Conservation (phyloP, 1,140 invertebrate genomes). For the Drosophila albomicans region DNA sequence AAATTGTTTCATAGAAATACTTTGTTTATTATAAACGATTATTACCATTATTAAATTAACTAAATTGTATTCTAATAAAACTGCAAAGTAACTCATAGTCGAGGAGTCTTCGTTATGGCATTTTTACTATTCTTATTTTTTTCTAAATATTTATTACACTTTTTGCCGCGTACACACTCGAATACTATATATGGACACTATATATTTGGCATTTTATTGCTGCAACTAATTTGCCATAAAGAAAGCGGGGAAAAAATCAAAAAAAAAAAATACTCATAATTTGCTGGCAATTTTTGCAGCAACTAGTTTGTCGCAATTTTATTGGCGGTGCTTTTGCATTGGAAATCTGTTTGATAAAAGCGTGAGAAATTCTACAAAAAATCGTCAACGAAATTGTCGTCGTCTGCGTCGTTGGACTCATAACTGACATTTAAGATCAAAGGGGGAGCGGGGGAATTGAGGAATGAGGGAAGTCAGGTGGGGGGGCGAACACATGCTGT, state of each 20-base stretch:
- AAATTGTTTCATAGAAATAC: too few species aligned
- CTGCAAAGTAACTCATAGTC: too few species aligned
- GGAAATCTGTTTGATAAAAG: conserved; percentile 57
- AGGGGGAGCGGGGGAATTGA: too few species aligned
- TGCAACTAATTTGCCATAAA: conserved; percentile 78
- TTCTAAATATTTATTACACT: conserved; percentile 69
- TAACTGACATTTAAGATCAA: conserved; percentile 63
- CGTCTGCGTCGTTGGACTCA: conserved; percentile 21
- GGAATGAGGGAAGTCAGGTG: neutral
- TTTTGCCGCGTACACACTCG: conserved; percentile 44
- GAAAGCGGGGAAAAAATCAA: conserved; percentile 60
- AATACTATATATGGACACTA: conserved; percentile 40
- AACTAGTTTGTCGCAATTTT: conserved; percentile 26
- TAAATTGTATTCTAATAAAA: too few species aligned
- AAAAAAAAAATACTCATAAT: conserved; percentile 44
- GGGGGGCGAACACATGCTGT: conserved; percentile 32
- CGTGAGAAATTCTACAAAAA: conserved; percentile 68
- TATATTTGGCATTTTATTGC: conserved; percentile 71
- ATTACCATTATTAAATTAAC: too few species aligned
- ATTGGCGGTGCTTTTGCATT: conserved; percentile 59
- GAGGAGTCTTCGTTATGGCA: conserved; percentile 3
- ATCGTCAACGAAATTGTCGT: conserved; percentile 4
- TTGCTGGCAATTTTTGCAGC: conserved; percentile 33
- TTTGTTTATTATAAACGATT: too few species aligned
- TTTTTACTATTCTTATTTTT: conserved; percentile 5